Base-by-base conservation (phyloP, 35 echinoderm and acorn worm genomes). In the Strongylocentrotus purpuratus region DNA sequence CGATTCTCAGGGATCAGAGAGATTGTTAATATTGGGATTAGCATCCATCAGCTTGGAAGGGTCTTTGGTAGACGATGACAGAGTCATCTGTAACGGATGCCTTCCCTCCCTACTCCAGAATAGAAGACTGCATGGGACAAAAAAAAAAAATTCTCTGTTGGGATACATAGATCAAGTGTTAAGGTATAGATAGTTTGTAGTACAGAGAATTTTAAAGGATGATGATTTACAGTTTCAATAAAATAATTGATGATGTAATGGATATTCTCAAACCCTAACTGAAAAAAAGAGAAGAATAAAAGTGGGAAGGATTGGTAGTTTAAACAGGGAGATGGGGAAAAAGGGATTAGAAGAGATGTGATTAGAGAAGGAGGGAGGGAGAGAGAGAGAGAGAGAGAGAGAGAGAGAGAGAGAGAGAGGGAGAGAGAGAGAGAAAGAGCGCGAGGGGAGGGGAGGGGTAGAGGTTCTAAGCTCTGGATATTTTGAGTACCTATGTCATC, bases 11-110 rank as follows among this genome's bases (percentile, higher is more conserved):
- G 65, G 65, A 22, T 78, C 65, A 78, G 65, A 78, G 25, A 15
- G 65, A 78, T 78, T 78, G 65, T 78, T 78, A 78, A 78, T 78
- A 78, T 78, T 78, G 65, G 65, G 65, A 78, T 78, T 78, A 78
- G 28, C 65, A 78, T 78, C 65, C 65, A 78, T 78, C 65, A 78
- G 65, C 65, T 78, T 78, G 22, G 22, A 78, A 78, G 28, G 65
- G 65, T 78, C 65, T 78, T 55, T 78, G 65, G 22, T 28, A 78
- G 65, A 78, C n/a, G 65, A 78, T 78, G 65, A 78, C 6, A n/a
- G 65, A 78, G 65, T 78, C 7, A 18, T 22, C 20, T 78, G 65
- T 78, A 78, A 78, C 65, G 22, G 65, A 78, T 78, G 65, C 65
- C 65, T 0, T 78, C 65, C 9, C 9, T 78, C 20, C 7, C 5